Evolutionary conservation across 2,113 vertebrate species (phyloP).

Genomic region (Synchiropus splendidus): DNA sequence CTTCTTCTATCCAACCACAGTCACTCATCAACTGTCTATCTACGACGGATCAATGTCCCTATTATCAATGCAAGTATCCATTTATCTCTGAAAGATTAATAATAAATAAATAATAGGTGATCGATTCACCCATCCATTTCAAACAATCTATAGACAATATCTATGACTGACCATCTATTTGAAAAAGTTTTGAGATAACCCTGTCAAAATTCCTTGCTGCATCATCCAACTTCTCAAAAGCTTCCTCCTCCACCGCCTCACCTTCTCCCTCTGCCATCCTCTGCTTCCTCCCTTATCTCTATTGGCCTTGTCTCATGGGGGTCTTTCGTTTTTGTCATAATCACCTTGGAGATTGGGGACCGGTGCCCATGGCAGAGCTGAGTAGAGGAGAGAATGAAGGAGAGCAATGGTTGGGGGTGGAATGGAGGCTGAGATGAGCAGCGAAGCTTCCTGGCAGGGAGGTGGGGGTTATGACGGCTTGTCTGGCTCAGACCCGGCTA

Average conservation of each 20-base stretch:
- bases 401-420: slow-evolving; percentile 14
- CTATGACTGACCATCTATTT: too few species aligned
- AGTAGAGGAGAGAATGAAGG: slow-evolving; percentile 25
- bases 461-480: slow-evolving; percentile 40
- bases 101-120: too few species aligned
- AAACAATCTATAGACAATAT: too few species aligned
- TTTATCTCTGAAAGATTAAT: too few species aligned
- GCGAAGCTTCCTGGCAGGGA: slow-evolving; percentile 15
- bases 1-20: too few species aligned
- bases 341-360: slow-evolving; percentile 69
- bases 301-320: slow-evolving; percentile 55
- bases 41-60: too few species aligned
- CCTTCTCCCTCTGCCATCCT: slow-evolving; percentile 37
- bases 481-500: slow-evolving; percentile 59
- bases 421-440: slow-evolving; percentile 27
- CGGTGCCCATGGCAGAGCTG: slow-evolving; percentile 57
- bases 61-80: too few species aligned
- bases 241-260: slow-evolving; percentile 37
- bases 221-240: slow-evolving; percentile 49
- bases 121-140: too few species aligned
- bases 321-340: slow-evolving; percentile 64
- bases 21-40: too few species aligned
- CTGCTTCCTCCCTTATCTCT: slow-evolving; percentile 58
- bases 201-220: slow-evolving; percentile 56
- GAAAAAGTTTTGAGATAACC: too few species aligned